Conservation (phyloP, 2,113 vertebrate genomes). For the Rostratula benghalensis region DNA sequence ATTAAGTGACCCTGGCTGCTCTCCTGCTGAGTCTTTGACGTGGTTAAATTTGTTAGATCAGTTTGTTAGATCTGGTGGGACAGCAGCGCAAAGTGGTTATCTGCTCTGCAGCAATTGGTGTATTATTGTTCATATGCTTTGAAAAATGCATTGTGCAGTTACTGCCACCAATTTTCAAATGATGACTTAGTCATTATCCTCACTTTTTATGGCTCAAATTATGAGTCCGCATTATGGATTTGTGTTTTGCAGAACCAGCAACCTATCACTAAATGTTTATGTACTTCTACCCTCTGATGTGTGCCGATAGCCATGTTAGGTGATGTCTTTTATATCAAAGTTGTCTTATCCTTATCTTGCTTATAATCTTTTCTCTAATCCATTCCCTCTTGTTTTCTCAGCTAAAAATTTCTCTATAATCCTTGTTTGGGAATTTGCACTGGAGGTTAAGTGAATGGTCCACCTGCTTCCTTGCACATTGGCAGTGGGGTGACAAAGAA, state of each 20-base stretch:
- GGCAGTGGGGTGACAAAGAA: neutral
- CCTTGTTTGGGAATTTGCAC: neutral
- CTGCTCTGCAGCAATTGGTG: slow-evolving; percentile 7
- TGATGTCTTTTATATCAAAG: neutral
- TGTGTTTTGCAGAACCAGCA: slow-evolving; percentile 26
- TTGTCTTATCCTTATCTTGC: neutral
- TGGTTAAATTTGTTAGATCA: neutral
- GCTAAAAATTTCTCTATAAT: neutral
- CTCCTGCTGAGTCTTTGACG: neutral
- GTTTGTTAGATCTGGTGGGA: slow-evolving; percentile 22
- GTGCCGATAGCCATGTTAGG: neutral
- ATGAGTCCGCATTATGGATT: neutral
- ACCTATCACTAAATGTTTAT: neutral
- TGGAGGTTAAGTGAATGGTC: neutral
- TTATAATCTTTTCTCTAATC: neutral
- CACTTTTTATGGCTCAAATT: slow-evolving; percentile 31
- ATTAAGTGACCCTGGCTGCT: neutral
- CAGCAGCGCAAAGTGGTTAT: neutral
- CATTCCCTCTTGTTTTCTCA: neutral
- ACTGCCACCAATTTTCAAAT: slow-evolving; percentile 40
- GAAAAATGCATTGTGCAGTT: slow-evolving; percentile 14
- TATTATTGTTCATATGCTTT: slow-evolving; percentile 23
- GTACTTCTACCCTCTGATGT: neutral
- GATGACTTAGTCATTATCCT: slow-evolving; percentile 31
- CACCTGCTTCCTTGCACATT: neutral